A percentile compares a stretch with the other conserved stretches of the same genome.
phyloP scores from a whole-genome alignment of 2,797 vertebrate species.

The Amazonetta brasiliensis region DNA sequence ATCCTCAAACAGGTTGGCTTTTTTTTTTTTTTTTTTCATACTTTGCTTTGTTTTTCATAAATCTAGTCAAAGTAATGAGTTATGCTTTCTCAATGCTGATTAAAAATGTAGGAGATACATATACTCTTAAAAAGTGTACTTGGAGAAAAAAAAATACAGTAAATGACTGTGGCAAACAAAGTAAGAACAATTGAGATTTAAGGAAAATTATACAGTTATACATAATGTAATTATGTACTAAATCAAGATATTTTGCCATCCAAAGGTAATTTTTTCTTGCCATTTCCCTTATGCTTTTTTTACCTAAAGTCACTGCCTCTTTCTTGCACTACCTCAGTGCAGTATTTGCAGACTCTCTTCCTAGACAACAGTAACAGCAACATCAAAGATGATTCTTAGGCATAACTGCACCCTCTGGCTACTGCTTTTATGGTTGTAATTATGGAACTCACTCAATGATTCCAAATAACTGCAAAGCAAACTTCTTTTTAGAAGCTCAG shows the following conservation, averaged over 20 bases:
- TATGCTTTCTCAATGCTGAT: background rate
- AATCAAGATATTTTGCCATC: background rate
- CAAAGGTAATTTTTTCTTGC: background rate
- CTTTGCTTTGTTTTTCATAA: background rate
- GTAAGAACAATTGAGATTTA: background rate
- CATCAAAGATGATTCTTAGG: background rate
- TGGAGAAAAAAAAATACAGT: accelerated
- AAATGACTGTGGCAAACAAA: background rate
- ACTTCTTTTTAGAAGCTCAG: background rate
- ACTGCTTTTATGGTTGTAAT: background rate
- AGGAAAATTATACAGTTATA: background rate
- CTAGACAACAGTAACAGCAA: background rate
- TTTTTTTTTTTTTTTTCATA: background rate
- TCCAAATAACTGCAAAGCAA: background rate
- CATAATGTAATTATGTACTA: background rate
- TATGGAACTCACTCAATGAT: background rate
- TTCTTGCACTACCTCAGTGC: background rate
- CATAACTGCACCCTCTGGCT: background rate
- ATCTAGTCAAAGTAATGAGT: background rate
- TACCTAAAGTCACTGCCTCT: background rate
- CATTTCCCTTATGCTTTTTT: background rate
- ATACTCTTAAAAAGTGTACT: background rate
- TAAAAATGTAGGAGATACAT: background rate
- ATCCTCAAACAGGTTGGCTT: background rate
- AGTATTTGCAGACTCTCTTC: background rate